Percentiles rank a stretch among this genome's conserved stretches.
Conservation (phyloP, 2,888 invertebrate species). For the Pseudococcus jackbeardsleyi region DNA sequence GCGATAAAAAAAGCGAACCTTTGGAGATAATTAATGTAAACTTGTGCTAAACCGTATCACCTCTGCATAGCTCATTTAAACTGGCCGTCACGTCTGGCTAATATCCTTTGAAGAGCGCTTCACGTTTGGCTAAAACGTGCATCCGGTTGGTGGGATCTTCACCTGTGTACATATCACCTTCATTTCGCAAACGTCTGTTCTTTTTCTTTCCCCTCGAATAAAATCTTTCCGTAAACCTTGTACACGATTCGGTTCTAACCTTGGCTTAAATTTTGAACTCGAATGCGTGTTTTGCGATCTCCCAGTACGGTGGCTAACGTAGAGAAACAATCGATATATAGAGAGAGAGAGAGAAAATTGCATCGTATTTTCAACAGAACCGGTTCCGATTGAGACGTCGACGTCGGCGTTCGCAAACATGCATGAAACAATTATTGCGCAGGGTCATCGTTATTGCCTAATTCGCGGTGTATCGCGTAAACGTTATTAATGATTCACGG, state of each 20-base stretch:
- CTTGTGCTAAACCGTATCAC: constrained; percentile 38
- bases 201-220: neutral
- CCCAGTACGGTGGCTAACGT: neutral
- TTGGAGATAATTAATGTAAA: constrained; percentile 12
- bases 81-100: constrained; percentile 20
- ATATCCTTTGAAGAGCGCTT: constrained; percentile 4
- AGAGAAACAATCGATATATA: neutral
- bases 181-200: neutral
- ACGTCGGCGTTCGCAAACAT: constrained; percentile 29
- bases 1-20: neutral
- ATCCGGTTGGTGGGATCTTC: constrained; percentile 19
- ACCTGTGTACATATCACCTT: neutral
- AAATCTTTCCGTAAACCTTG: constrained; percentile 53
- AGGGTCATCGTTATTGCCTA: constrained; percentile 53
- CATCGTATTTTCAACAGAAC: constrained; percentile 54
- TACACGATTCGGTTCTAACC: constrained; percentile 18
- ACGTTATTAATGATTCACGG: constrained; percentile 54
- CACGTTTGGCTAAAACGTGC: neutral
- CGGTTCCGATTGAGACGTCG: constrained; percentile 48
- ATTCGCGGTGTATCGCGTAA: constrained; percentile 49
- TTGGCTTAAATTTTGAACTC: constrained; percentile 44
- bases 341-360: constrained; percentile 1
- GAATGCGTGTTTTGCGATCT: neutral
- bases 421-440: constrained; percentile 55
- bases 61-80: neutral